These are phyloP conservation scores for Cryptotis parvus DNA, from an alignment of 2,113 vertebrate genomes.

Conservation along the genomic window DNA sequence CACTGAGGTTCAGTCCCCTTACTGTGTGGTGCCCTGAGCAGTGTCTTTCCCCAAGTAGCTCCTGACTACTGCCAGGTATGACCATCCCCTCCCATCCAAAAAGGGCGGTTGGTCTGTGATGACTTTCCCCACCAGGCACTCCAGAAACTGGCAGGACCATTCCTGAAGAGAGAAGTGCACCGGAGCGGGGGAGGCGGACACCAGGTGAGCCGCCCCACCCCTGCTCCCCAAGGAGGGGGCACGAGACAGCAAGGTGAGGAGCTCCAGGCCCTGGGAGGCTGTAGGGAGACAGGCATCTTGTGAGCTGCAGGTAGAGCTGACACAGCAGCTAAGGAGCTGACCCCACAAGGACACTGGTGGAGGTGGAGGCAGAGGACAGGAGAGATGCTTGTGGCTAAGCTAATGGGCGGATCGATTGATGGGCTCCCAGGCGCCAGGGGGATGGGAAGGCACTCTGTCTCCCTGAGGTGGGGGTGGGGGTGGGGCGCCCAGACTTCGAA, in stretches of 20 bases:
- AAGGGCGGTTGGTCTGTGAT: neutral
- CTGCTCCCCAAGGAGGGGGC: no score
- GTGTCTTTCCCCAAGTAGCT: no score
- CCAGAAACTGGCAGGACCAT: constrained; percentile 92
- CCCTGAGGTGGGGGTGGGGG: constrained; percentile 6
- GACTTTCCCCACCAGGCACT: constrained; percentile 86
- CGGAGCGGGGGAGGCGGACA: constrained; percentile 87
- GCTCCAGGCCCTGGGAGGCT: neutral
- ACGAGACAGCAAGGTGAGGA: neutral
- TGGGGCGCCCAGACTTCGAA: constrained; percentile 48
- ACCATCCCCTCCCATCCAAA: no score
- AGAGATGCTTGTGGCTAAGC: constrained; percentile 79
- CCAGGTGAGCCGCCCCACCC: constrained; percentile 80
- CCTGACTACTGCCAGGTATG: no score
- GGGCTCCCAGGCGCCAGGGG: constrained; percentile 62
- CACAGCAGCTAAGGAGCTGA: constrained; percentile 71
- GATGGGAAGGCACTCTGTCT: constrained; percentile 58
- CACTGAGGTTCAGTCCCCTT: no score
- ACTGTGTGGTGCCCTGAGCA: no score
- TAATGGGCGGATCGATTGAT: constrained; percentile 82
- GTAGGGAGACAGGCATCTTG: neutral
- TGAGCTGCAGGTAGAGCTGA: constrained; percentile 72
- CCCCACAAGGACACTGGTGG: constrained; percentile 76
- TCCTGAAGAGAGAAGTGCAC: constrained; percentile 93
- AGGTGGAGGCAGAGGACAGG: constrained; percentile 60